A percentile compares a stretch with the other conserved stretches of the same genome.
Conservation (phyloP, 2,113 vertebrate genomes). For the Felis chaus region DNA sequence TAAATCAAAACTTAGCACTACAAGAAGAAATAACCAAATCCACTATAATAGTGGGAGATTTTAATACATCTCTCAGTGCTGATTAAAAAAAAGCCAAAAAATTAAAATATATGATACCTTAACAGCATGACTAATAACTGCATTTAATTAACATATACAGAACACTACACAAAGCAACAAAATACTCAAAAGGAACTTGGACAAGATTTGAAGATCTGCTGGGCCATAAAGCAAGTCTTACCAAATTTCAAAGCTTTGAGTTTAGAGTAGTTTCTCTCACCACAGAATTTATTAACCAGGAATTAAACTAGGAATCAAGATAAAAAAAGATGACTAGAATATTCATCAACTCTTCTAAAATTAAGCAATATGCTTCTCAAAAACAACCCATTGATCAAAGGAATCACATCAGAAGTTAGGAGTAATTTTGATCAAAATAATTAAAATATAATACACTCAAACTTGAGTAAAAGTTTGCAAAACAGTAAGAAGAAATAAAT, state of each 20-base stretch:
- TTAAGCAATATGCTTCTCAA: background rate
- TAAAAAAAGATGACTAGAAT: background rate
- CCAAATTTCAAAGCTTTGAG: background rate
- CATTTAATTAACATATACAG: background rate
- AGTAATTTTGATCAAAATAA: background rate
- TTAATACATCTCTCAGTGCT: background rate
- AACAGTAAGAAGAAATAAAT: background rate
- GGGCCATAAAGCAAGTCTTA: background rate
- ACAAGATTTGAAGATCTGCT: background rate
- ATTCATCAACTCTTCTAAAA: background rate
- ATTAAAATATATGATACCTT: background rate
- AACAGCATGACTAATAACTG: background rate
- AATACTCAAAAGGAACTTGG: background rate
- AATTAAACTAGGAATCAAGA: background rate
- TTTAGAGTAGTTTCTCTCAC: background rate
- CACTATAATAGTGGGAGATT: background rate
- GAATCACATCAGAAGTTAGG: background rate
- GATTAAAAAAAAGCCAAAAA: background rate
- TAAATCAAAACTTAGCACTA: background rate
- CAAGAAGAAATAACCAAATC: background rate
- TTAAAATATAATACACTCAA: background rate
- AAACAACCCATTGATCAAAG: background rate
- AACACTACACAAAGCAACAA: background rate
- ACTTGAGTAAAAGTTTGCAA: background rate
- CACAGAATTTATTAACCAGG: background rate